Base-by-base conservation (phyloP, 2,797 vertebrate genomes). In the Megalops cyprinoides region DNA sequence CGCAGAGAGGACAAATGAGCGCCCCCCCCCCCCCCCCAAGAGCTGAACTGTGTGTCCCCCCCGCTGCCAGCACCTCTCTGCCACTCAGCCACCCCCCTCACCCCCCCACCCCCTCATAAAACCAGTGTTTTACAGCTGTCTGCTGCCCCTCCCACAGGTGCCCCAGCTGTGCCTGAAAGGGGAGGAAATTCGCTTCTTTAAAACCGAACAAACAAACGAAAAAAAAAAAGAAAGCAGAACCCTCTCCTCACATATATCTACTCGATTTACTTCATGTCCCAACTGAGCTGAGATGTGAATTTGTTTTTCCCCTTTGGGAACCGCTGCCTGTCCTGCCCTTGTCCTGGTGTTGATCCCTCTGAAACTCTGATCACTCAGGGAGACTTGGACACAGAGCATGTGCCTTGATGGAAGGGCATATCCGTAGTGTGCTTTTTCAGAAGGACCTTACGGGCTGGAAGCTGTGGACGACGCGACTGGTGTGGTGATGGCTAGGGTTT, bases 1-100 rank as follows among this genome's bases (percentile, higher is more conserved):
- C 91, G 91, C 90, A 86, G 87, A 31, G 97, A 96, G 89, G 96
- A 95, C 94, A 97, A 97, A 94, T 98, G 95, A 97, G 89, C 85
- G n/a, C n/a, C n/a, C n/a, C n/a, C n/a, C n/a, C n/a, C n/a, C n/a
- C 87, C 84, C 79, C 84, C 74, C 82, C n/a, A 71, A 14, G 25
- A 25, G 31, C 46, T 0, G 82, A 84, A 76, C 80, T 84, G 82
- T 79, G 80, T 80, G 79, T 85, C 82, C 83, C 82, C 15, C 23
- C n/a, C n/a, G 14, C 82, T n/a, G 5, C 56, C 67, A 31, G 18
- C 48, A 2, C 65, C n/a, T 12, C 69, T 3, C 23, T 23, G 62
- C 56, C 28, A 28, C 31, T 25, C 77, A 46, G 76, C 60, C 58
- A 51, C 46, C 67, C 79, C 62, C 46, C 20, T 65, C 34, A 53